Conservation (phyloP, 2,113 vertebrate species). For the Vanacampus margaritifer region DNA sequence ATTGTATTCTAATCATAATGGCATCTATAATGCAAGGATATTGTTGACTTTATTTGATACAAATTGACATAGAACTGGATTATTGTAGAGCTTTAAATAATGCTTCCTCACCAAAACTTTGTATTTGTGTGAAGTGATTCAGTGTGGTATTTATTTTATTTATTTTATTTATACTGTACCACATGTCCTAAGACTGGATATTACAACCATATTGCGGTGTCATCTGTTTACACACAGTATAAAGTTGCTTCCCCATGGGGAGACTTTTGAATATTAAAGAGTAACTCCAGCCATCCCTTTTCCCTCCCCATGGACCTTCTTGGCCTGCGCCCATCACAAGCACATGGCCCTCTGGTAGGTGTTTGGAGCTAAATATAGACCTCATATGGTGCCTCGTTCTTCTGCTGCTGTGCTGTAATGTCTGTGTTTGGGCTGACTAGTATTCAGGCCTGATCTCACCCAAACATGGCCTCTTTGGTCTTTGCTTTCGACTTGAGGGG, state of each 20-base stretch:
- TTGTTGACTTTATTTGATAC: not conserved
- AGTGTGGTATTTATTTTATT: not conserved
- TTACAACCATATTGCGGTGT: slow-evolving; percentile 13
- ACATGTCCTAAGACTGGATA: not conserved
- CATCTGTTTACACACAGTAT: slow-evolving; percentile 22
- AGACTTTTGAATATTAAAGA: slow-evolving; percentile 40
- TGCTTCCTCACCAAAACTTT: not conserved
- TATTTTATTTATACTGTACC: not conserved
- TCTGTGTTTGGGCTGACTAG: slow-evolving; percentile 57
- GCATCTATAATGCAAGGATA: not conserved
- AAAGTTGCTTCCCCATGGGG: not conserved
- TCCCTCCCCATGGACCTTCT: slow-evolving; percentile 37
- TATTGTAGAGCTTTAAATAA: not conserved
- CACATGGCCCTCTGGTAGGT: slow-evolving; percentile 35
- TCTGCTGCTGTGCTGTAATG: slow-evolving; percentile 40
- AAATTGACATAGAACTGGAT: not conserved
- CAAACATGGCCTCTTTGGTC: slow-evolving; percentile 50
- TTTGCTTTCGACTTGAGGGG: slow-evolving; percentile 37
- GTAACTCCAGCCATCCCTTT: slow-evolving; percentile 45
- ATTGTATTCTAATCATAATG: too few species aligned
- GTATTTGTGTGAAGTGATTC: not conserved
- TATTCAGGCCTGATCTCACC: slow-evolving; percentile 59
- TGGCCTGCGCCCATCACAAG: slow-evolving; percentile 46
- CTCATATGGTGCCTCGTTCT: slow-evolving; percentile 40
- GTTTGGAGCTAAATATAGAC: slow-evolving; percentile 67